phyloP scores from a whole-genome alignment of 2,797 vertebrate species.

The Micrastur ruficollis region DNA sequence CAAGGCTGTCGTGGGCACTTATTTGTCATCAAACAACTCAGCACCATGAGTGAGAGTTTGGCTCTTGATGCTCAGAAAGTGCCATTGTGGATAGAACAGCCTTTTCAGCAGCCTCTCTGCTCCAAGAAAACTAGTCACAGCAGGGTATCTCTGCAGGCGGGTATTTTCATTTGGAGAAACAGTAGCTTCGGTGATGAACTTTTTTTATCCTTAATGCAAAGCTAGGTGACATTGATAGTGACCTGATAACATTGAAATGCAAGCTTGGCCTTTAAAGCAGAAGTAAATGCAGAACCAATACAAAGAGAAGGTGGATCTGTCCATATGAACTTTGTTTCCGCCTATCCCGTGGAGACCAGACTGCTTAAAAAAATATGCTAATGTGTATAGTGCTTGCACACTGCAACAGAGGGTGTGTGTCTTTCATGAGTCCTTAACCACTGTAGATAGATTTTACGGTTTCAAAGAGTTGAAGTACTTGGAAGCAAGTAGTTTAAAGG shows the following conservation, averaged over 20 bases:
- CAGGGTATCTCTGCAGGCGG: background rate
- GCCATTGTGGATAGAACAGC: background rate
- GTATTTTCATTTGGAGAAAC: constrained; percentile 28
- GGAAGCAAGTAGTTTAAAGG: background rate
- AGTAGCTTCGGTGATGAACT: constrained; percentile 3
- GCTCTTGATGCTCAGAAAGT: background rate
- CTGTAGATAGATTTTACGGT: background rate
- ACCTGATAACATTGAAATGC: background rate
- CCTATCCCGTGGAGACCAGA: background rate
- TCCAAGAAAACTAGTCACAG: background rate
- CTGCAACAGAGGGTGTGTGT: background rate
- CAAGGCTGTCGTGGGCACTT: background rate
- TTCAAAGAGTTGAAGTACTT: background rate
- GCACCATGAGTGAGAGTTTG: background rate
- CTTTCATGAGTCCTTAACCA: background rate
- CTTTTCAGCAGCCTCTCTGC: background rate
- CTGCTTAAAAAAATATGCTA: background rate
- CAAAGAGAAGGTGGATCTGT: background rate
- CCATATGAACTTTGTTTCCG: background rate
- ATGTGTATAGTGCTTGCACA: background rate
- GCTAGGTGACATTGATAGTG: background rate
- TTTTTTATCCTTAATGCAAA: background rate
- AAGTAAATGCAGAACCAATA: background rate
- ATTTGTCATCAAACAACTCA: background rate
- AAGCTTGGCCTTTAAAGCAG: background rate